Evolutionary conservation across 2,888 invertebrate genomes (phyloP).

Genomic region (Cheilosia vulpina): DNA sequence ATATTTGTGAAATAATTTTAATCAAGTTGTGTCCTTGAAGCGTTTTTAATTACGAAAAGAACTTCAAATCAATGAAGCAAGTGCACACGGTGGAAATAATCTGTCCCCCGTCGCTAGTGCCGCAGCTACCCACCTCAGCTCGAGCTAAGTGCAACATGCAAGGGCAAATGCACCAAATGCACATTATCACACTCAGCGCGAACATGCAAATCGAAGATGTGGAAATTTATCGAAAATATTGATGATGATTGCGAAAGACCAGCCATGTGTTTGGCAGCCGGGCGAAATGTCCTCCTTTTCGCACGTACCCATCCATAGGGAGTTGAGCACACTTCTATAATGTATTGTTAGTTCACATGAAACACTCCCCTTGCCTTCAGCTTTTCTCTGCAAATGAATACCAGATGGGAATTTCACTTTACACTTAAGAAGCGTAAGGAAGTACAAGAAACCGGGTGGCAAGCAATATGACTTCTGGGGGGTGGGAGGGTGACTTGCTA

Average conservation of each 20-base stretch:
- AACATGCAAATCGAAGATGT: conserved; percentile 24
- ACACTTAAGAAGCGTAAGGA: conserved; percentile 43
- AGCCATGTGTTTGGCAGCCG: conserved; percentile 8
- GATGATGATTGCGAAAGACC: conserved; percentile 8
- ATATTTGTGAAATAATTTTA: too few species aligned
- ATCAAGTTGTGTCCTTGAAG: conserved; percentile 39
- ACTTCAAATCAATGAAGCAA: conserved; percentile 15
- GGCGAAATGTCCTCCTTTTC: conserved; percentile 26
- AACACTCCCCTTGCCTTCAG: conserved; percentile 53
- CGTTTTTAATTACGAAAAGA: conserved; percentile 34
- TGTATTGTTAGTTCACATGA: conserved; percentile 38
- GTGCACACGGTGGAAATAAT: conserved; percentile 20
- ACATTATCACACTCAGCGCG: conserved; percentile 11
- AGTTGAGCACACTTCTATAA: conserved; percentile 27
- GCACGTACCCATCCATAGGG: background rate
- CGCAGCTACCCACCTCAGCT: background rate
- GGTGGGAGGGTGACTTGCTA: conserved; percentile 13
- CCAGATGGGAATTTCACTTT: conserved; percentile 71
- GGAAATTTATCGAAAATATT: conserved; percentile 20
- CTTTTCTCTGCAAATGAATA: conserved; percentile 63
- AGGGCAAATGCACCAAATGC: background rate
- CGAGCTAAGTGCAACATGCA: conserved; percentile 29
- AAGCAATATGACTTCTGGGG: conserved; percentile 57
- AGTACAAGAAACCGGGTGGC: conserved; percentile 18
- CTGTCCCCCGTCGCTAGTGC: background rate